Evolutionary conservation across 2,797 vertebrate genomes (phyloP), one percentile per base, ranked within the genome.

Genomic region (Clamator glandarius): DNA sequence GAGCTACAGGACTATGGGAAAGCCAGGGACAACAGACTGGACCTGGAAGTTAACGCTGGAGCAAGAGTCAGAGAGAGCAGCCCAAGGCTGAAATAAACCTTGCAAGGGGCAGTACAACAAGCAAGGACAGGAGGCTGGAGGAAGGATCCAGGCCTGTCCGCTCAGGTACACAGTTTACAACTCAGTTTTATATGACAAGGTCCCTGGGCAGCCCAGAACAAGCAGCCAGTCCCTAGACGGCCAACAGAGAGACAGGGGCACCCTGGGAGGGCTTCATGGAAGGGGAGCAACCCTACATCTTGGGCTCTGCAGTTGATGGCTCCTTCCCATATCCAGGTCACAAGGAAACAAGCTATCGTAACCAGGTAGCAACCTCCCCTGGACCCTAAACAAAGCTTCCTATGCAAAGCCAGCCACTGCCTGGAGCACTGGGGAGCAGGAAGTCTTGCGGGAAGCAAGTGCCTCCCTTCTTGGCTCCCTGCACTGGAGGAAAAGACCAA

Each of bases 301-400:
- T 31, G 76, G 62, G 72, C 66, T 81, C 76, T 86, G 59, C 44
- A 51, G 44, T 1, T 50, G 52, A 50, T 68, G 91, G 94, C 79
- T 81, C 54, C 9, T 80, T 87, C 87, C 75, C 67, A 77, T 3
- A n/a, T 3, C 64, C 89, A 85, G 68, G 84, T 85, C 87, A 72
- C 61, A 91, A 16, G 72, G 87, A 82, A 85, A 89, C 46, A 92
- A 77, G n/a, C 61, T 57, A 87, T 5, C 80, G 79, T 83, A 87
- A 89, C 8, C 72, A 83, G 61, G 92, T 39, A 93, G 58, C 50
- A 84, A 75, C 57, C 59, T 83, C 72, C 8, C 24, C 28, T 0
- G 0, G 74, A 31, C 12, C 57, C 58, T 50, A 13, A 64, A 69
- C 41, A 80, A 72, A 33, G 61, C 57, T 64, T 89, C 69, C 82